Evolutionary conservation across 2,113 vertebrate genomes (phyloP), one percentile per base, ranked within the genome.

Genomic region (Prochilodus magdalenae): DNA sequence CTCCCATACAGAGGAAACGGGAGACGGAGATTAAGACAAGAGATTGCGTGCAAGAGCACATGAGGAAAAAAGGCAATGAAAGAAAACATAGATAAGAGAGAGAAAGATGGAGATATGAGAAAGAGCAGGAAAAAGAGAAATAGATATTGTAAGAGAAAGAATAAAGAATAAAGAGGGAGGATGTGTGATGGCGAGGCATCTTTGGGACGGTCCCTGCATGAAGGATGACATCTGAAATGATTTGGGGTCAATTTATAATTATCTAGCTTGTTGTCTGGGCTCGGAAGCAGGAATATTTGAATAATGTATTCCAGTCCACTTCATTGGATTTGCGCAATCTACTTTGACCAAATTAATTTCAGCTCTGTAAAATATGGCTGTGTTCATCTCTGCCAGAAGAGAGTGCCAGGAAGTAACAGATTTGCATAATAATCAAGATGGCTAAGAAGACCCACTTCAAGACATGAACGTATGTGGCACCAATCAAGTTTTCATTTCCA

Each of bases 371-470:
- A 86, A 81, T 27, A 80, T 53, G 74, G 55, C 73, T 84, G 67
- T 66, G 73, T 80, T 85, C 72, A 67, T 74, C 67, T 40, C 74
- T 53, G 63, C 79, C 77, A 81, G 66, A 71, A 84, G 67, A 62
- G 44, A 59, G 65, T 78, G 67, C 63, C 59, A 85, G 72, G 65
- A 83, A 85, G 75, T 71, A 59, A 82, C 71, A 76, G 73, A 85
- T 86, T 76, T 83, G 77, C 83, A 86, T 83, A 77, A 75, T 79
- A 75, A 82, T 85, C 80, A 72, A 73, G 75, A 83, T 78, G 72
- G 75, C 77, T 77, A 73, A 73, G 62, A 74, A 70, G 70, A 75
- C 44, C 80, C 70, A 70, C 72, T 75, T 78, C 27, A 74, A 71
- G 63, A 80, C 80, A 73, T 73, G 70, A 83, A 80, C 65, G 77